A percentile compares a stretch with the other conserved stretches of the same genome.
Conservation (phyloP, 1,140 invertebrate genomes). For the Bactericera cockerelli region DNA sequence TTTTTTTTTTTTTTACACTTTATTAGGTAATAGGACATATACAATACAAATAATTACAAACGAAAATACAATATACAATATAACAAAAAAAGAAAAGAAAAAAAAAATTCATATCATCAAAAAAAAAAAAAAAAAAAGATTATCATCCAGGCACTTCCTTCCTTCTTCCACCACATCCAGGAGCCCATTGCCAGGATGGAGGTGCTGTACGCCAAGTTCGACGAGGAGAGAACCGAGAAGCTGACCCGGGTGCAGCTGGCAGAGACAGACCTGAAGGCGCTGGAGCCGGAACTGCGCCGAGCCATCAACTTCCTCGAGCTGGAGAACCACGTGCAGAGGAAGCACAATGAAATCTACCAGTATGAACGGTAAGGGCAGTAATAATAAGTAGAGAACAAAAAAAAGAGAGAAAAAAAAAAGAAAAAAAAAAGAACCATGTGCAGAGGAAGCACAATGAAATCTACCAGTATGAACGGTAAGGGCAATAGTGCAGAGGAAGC, state of each 20-base stretch:
- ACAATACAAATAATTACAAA: no score
- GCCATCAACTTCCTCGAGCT: conserved; percentile 64
- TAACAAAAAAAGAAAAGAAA: no score
- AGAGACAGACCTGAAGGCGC: conserved; percentile 73
- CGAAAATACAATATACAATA: no score
- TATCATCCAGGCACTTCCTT: no score
- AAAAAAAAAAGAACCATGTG: conserved; percentile 66
- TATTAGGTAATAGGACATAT: no score
- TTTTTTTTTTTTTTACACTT: no score
- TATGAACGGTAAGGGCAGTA: conserved; percentile 5
- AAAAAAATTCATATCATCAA: no score
- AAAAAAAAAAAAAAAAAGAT: no score
- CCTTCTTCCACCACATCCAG: conserved; percentile 25
- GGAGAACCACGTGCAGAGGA: conserved; percentile 48
- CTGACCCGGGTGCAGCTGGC: conserved; percentile 75
- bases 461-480: conserved; percentile 1
- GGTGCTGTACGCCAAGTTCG: conserved; percentile 58
- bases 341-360: neutral
- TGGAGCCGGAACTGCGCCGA: conserved; percentile 74
- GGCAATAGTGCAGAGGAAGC: conserved; percentile 28
- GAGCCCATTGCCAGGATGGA: conserved; percentile 67
- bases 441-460: neutral
- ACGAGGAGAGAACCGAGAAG: conserved; percentile 69
- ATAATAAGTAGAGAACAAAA: no score
- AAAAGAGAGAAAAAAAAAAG: no score